Base-by-base conservation (phyloP, 30 jellyfish, hydroid and myxozoan species). In the Clytia hemisphaerica region DNA sequence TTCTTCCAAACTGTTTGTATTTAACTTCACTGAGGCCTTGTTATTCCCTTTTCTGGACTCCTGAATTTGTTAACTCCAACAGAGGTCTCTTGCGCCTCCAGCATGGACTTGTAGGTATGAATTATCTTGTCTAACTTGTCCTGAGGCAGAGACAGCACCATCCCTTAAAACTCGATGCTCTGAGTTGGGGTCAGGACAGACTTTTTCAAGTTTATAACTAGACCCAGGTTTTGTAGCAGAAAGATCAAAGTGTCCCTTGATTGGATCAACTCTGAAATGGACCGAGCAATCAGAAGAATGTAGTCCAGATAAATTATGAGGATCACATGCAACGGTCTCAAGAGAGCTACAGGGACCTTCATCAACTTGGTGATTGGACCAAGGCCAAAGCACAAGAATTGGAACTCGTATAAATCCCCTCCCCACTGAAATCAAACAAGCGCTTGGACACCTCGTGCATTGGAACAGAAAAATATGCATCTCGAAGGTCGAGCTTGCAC, bases 151-250 rank as follows among this genome's bases (percentile, higher is more conserved):
- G 44, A 19, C 44, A 66, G 63, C 37, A 30, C 76, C 76, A 69
- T 50, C 30, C 77, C 82, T 76, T 45, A 50, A 48, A 69, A 69
- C 25, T 69, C 58, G 30, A 69, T 48, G 47, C 31, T 50, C 82
- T 69, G 82, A 10, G 64, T 44, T 31, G 76, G 79, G 25, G 79
- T 26, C 29, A 63, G 24, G 14, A 63, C 70, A 40, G 76, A 63
- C 61, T 35, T 63, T 35, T 63, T 63, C 24, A 10, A 28, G 28
- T 63, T 63, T 7, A 63, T 63, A 28, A 63, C 71, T 30, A 63
- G 24, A 7, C 72, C 76, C 71, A 63, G 28, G 24, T 63, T 71
- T 63, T 63, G 76, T 22, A 63, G 37, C n/a, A n/a, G n/a, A n/a
- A n/a, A n/a, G n/a, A n/a, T n/a, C n/a, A n/a, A n/a, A n/a, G n/a